Base-by-base conservation (phyloP, 1,140 invertebrate species). In the Trichonephila clavata region DNA sequence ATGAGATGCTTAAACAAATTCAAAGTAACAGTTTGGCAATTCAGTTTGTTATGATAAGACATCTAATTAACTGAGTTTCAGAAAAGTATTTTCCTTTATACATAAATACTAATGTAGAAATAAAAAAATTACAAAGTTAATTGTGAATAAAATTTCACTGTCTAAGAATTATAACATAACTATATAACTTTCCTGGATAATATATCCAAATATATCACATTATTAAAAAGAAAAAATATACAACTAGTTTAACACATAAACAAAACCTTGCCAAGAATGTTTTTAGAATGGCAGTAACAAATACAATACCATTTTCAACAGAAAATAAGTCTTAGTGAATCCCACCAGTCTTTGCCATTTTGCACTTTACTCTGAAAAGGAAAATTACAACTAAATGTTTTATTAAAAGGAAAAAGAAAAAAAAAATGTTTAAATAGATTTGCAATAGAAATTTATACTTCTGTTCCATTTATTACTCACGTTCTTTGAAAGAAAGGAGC, bases 241-340 rank as follows among this genome's bases (percentile, higher is more conserved):
- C 16, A 27, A 27, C 32, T 71, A 65, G 16, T 87, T 20, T 63
- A 87, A 87, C 59, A 77, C 59, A 87, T 87, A 87, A 63, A 87
- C 86, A 43, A 87, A 87, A 65, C 27, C 27, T 71, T 90, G 89
- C 89, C 89, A 90, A 60, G 14, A 90, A 59, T 61, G 27, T 20
- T 65, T 89, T 89, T 87, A 80, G 43, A 80, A 89, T 77, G 87
- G 57, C 87, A 77, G 87, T 90, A 90, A 80, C 24, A 80, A 60
- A 90, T 90, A 90, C 89, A 80, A 81, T 90, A 90, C 89, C 89
- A 90, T 80, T 90, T 90, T 90, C 89, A 90, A 90, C 89, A 90
- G 89, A 90, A 90, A 90, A 90, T 90, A 90, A 90, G 50, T 90
- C 71, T 90, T 63, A 90, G 89, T 90, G 89, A 90, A 90, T 90